Percentiles rank a stretch among this genome's conserved stretches.
Conservation (phyloP, 2,113 vertebrate genomes). For the Bostrychus sinensis region DNA sequence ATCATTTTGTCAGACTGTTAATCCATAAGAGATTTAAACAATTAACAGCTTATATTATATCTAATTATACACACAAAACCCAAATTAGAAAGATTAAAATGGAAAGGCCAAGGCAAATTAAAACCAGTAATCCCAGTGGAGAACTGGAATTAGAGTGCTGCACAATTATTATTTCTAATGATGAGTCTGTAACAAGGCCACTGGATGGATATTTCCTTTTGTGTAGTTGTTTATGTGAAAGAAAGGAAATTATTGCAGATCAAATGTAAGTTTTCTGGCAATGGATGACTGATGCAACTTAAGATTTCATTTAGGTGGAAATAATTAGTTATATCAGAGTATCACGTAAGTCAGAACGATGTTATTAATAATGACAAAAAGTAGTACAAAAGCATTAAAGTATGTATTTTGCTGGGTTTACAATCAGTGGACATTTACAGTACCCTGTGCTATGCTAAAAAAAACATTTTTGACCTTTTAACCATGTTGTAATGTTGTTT, state of each 20-base stretch:
- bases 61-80: conserved; percentile 57
- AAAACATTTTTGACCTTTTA: too few species aligned
- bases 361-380: too few species aligned
- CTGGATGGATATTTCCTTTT: conserved; percentile 16
- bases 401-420: too few species aligned
- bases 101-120: conserved; percentile 40
- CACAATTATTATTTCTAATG: conserved; percentile 61
- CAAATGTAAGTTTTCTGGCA: too few species aligned
- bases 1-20: conserved; percentile 32
- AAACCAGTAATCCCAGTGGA: conserved; percentile 60
- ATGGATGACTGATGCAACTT: not conserved
- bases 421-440: too few species aligned
- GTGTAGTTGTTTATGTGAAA: too few species aligned
- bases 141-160: conserved; percentile 44
- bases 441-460: too few species aligned
- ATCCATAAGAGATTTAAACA: conserved; percentile 51
- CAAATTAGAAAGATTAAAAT: conserved; percentile 47
- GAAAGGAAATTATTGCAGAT: not conserved
- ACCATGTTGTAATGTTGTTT: too few species aligned
- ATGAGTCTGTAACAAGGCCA: conserved; percentile 43
- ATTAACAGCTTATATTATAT: conserved; percentile 54
- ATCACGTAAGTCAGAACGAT: not conserved
- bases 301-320: not conserved
- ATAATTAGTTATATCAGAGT: not conserved
- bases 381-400: too few species aligned